Percentiles rank a stretch among this genome's conserved stretches.
phyloP scores from a whole-genome alignment of 2,797 vertebrate genomes.

The Crax fasciolata region DNA sequence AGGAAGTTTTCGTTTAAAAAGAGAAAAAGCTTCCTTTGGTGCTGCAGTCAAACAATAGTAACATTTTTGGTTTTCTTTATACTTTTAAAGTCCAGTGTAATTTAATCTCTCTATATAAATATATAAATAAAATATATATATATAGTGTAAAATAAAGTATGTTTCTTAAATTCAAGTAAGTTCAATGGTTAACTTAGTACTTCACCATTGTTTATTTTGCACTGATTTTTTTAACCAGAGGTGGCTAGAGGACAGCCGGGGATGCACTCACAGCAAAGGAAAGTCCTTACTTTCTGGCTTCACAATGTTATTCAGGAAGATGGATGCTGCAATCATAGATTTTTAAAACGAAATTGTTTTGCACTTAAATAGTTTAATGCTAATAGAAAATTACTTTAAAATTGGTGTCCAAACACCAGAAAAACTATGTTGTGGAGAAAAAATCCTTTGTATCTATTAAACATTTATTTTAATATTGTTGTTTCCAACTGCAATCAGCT shows the following conservation, averaged over 20 bases:
- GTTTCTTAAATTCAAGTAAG: constrained; percentile 79
- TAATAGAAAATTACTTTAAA: constrained; percentile 91
- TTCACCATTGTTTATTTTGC: constrained; percentile 89
- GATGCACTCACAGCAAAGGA: constrained; percentile 84
- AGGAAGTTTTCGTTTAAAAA: constrained; percentile 66
- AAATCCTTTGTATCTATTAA: constrained; percentile 93
- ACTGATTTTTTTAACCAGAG: constrained; percentile 90
- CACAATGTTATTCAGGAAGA: constrained; percentile 89
- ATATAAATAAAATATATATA: constrained; percentile 63
- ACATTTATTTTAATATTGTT: constrained; percentile 97
- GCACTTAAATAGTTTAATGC: constrained; percentile 93
- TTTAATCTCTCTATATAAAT: constrained; percentile 73
- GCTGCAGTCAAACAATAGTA: constrained; percentile 78
- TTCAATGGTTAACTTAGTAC: constrained; percentile 82
- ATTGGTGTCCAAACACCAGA: constrained; percentile 86
- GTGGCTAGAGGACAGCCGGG: constrained; percentile 86
- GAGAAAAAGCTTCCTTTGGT: constrained; percentile 69
- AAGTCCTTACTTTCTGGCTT: constrained; percentile 87
- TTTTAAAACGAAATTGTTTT: constrained; percentile 87
- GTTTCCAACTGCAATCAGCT: constrained; percentile 91
- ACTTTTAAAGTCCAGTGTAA: constrained; percentile 80
- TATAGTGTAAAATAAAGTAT: constrained; percentile 79
- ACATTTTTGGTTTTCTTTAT: constrained; percentile 79
- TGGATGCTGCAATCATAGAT: constrained; percentile 91
- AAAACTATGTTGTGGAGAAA: constrained; percentile 87